Conservation (phyloP, 2,797 vertebrate genomes). For the Phyllotis vaccarum region DNA sequence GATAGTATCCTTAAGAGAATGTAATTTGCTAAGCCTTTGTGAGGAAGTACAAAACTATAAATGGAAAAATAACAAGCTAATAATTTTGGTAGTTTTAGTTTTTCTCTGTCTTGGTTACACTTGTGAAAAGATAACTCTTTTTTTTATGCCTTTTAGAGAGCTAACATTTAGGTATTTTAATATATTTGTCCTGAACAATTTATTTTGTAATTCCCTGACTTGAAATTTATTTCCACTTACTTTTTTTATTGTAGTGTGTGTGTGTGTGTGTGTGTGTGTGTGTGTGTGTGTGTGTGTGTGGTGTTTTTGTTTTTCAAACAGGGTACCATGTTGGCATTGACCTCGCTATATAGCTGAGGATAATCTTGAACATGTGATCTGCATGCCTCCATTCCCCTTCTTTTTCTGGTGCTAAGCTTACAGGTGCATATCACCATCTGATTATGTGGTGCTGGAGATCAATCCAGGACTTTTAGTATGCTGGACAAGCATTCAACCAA, state of each 20-base stretch:
- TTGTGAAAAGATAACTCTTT: neutral
- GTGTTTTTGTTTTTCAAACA: neutral
- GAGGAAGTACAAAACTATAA: slow-evolving; percentile 22
- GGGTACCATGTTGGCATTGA: neutral
- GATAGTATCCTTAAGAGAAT: slow-evolving; percentile 24
- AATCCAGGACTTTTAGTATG: neutral
- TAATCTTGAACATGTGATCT: neutral
- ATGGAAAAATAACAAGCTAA: neutral
- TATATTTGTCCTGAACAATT: slow-evolving; percentile 12
- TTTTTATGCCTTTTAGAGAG: neutral
- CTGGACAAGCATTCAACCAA: neutral
- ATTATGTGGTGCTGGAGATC: neutral
- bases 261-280: neutral
- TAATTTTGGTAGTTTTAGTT: neutral
- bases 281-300: neutral
- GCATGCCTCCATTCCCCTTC: neutral
- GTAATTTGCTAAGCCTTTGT: slow-evolving; percentile 18
- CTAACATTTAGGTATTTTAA: neutral
- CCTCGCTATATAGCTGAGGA: neutral
- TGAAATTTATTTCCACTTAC: slow-evolving; percentile 16
- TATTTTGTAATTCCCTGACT: slow-evolving; percentile 1
- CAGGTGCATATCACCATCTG: neutral
- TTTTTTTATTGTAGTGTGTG: neutral
- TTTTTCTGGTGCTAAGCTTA: neutral
- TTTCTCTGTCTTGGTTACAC: neutral